phyloP scores from a whole-genome alignment of 2,797 vertebrate species.

The Anguilla megastoma region DNA sequence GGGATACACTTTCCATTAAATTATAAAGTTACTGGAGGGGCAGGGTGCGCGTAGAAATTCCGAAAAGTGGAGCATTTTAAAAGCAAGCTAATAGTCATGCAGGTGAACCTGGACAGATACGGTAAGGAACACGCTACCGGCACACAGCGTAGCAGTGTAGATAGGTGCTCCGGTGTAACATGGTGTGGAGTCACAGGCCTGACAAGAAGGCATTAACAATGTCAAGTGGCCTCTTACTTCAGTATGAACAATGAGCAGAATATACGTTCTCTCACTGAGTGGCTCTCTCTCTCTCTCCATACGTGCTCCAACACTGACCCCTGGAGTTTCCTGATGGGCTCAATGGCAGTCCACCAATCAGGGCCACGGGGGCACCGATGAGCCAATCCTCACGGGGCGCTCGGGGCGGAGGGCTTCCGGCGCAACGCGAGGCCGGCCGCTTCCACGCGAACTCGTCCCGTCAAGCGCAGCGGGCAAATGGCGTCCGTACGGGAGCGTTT shows the following conservation, averaged over 20 bases:
- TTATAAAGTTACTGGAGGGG: not conserved
- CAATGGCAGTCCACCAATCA: not conserved
- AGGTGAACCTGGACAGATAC: not conserved
- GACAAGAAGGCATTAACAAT: slow-evolving; percentile 7
- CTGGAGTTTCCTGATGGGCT: slow-evolving; percentile 24
- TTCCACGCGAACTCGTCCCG: not conserved
- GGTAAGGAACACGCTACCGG: not conserved
- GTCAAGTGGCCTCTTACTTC: slow-evolving; percentile 5
- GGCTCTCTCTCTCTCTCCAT: not conserved
- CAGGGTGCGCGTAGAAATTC: not conserved
- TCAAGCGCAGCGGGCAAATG: not conserved
- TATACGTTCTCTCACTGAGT: not conserved
- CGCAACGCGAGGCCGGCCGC: not conserved
- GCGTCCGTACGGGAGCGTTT: not conserved
- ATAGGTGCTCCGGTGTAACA: not conserved
- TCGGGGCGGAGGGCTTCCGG: not conserved
- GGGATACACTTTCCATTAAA: not conserved
- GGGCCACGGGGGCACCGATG: not conserved
- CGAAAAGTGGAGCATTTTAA: not conserved
- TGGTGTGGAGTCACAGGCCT: not conserved
- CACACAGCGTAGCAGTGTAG: not conserved
- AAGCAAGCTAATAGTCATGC: not conserved
- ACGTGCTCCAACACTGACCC: slow-evolving; percentile 35
- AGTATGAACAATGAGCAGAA: not conserved
- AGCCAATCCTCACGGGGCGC: not conserved